Evolutionary conservation across 2,888 invertebrate genomes (phyloP).

Genomic region (Tineola bisselliella): DNA sequence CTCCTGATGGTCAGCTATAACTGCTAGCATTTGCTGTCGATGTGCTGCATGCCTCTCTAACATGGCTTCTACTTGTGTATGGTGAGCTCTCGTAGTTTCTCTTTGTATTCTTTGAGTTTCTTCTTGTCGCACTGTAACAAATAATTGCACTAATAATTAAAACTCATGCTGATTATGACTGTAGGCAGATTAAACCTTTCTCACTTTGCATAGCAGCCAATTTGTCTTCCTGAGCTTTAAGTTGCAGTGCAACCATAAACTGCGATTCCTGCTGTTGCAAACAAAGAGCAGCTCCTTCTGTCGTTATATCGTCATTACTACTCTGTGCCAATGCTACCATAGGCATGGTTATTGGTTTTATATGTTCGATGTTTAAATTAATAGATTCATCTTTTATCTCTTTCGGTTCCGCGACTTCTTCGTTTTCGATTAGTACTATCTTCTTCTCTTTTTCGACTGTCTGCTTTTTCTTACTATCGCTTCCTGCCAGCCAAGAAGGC

Average conservation of each 20-base stretch:
- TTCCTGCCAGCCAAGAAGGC: conserved; percentile 51
- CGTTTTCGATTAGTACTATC: conserved; percentile 17
- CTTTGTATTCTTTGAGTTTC: conserved; percentile 57
- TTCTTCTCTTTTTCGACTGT: conserved; percentile 23
- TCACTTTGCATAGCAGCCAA: conserved; percentile 65
- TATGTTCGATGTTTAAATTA: neutral
- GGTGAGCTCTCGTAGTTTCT: conserved; percentile 60
- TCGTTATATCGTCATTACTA: conserved; percentile 49
- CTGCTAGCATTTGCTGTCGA: conserved; percentile 65
- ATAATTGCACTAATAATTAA: too few species aligned
- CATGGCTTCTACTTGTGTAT: conserved; percentile 62
- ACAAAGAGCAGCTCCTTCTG: conserved; percentile 64
- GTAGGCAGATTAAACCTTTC: too few species aligned
- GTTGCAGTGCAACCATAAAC: conserved; percentile 68
- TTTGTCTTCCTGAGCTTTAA: conserved; percentile 72
- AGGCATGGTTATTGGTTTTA: neutral
- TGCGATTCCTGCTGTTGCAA: conserved; percentile 73
- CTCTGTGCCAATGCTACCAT: conserved; percentile 24
- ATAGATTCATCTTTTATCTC: neutral
- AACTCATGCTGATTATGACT: too few species aligned
- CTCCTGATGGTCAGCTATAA: conserved; percentile 69
- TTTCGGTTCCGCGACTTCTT: neutral
- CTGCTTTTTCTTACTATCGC: conserved; percentile 39
- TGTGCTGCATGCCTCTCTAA: conserved; percentile 65
- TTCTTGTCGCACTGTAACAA: conserved; percentile 45